Percentiles rank a stretch among this genome's conserved stretches.
Conservation (phyloP, 1,140 invertebrate genomes). For the Heliconius congener region DNA sequence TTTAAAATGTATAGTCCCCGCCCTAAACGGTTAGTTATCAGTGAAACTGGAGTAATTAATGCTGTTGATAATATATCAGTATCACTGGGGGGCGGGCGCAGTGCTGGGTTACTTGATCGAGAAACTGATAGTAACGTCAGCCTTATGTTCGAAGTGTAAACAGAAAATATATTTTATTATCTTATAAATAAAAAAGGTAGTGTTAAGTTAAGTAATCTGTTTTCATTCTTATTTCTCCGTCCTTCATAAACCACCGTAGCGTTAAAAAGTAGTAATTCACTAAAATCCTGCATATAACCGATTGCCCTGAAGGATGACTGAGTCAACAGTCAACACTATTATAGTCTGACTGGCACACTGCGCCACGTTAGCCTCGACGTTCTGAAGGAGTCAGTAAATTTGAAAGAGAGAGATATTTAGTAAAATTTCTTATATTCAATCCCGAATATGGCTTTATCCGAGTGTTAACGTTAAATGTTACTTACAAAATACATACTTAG, state of each 20-base stretch:
- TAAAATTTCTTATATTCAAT: background rate
- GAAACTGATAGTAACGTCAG: background rate
- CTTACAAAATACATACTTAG: background rate
- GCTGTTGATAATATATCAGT: constrained; percentile 14
- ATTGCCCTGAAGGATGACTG: too few species aligned
- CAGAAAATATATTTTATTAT: background rate
- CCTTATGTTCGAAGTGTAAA: background rate
- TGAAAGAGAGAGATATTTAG: background rate
- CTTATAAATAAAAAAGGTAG: background rate
- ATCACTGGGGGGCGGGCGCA: constrained; percentile 4
- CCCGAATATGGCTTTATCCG: background rate
- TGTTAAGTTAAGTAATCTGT: too few species aligned
- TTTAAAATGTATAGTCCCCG: constrained; percentile 14
- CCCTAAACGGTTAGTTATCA: constrained; percentile 21
- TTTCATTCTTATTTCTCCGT: too few species aligned
- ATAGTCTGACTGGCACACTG: too few species aligned
- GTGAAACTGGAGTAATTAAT: constrained; percentile 5
- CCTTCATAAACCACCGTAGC: too few species aligned
- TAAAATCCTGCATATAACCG: too few species aligned
- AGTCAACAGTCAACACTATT: too few species aligned
- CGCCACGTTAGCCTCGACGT: too few species aligned
- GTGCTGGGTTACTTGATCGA: background rate
- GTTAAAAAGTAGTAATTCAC: too few species aligned
- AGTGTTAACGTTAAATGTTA: background rate
- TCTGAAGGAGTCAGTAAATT: background rate